Percentiles rank a stretch among this genome's conserved stretches.
Conservation (phyloP, 1,140 invertebrate species). For the Nymphalis io region DNA sequence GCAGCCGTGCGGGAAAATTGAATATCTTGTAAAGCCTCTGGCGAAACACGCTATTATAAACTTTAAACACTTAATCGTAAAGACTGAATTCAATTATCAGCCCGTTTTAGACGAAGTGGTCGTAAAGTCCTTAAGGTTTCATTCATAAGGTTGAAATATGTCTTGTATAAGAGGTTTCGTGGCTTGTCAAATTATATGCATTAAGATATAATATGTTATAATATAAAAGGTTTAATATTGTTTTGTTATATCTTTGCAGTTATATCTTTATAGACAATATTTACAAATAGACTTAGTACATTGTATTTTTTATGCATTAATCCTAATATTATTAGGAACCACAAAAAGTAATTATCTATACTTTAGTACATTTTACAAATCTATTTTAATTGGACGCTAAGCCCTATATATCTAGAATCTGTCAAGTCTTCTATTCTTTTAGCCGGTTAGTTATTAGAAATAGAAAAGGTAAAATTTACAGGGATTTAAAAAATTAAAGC, state of each 20-base stretch:
- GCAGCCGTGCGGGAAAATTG: constrained; percentile 39
- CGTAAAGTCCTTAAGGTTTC: constrained; percentile 24
- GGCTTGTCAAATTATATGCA: constrained; percentile 27
- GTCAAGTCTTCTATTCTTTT: too few species aligned
- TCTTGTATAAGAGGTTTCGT: constrained; percentile 28
- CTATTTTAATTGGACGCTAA: too few species aligned
- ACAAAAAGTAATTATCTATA: too few species aligned
- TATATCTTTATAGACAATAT: not conserved
- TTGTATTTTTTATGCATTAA: too few species aligned
- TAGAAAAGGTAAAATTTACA: too few species aligned
- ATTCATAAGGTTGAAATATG: constrained; percentile 28
- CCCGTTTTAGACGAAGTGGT: constrained; percentile 12
- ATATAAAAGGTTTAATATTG: not conserved
- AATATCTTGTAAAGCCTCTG: constrained; percentile 32
- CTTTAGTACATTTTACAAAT: too few species aligned
- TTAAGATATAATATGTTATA: not conserved
- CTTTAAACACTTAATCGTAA: constrained; percentile 2
- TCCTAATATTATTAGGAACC: too few species aligned
- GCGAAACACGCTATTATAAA: constrained; percentile 14
- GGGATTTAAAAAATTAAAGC: too few species aligned
- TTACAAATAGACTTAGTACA: not conserved
- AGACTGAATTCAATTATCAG: constrained; percentile 2
- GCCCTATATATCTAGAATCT: too few species aligned
- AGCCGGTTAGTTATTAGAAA: too few species aligned
- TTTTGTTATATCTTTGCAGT: not conserved